Conservation (phyloP, 2,113 vertebrate species). For the Coptodon bakossiorum region DNA sequence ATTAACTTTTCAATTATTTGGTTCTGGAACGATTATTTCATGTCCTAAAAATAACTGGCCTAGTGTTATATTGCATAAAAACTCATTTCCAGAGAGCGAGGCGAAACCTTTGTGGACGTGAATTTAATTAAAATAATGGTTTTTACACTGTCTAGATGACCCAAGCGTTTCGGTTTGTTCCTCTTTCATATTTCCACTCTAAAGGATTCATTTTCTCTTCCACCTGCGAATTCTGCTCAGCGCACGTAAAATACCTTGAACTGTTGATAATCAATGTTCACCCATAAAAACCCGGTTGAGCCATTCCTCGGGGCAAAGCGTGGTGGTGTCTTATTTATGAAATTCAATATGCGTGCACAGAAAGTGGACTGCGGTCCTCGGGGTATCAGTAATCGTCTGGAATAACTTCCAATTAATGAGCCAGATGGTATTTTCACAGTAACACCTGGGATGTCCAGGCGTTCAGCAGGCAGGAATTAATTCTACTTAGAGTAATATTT, state of each 20-base stretch:
- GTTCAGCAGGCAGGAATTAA: constrained; percentile 44
- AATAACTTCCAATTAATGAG: constrained; percentile 69
- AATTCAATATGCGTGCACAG: constrained; percentile 46
- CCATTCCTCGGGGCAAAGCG: not conserved
- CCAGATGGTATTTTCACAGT: constrained; percentile 68
- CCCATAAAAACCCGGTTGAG: constrained; percentile 15
- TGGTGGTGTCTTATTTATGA: constrained; percentile 58
- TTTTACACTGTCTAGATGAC: constrained; percentile 9
- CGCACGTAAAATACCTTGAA: constrained; percentile 38
- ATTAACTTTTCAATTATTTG: constrained; percentile 26
- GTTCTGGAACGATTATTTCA: not conserved
- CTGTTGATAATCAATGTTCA: constrained; percentile 57
- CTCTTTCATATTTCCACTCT: constrained; percentile 1
- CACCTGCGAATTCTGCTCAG: constrained; percentile 16
- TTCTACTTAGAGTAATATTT: constrained; percentile 54
- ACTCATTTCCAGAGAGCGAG: not conserved
- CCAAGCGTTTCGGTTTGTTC: constrained; percentile 3
- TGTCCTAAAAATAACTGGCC: not conserved
- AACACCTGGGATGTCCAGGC: constrained; percentile 67
- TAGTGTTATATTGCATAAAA: not conserved
- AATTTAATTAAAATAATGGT: constrained; percentile 25
- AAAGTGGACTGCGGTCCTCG: constrained; percentile 32
- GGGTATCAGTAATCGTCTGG: constrained; percentile 60
- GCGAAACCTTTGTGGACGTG: not conserved
- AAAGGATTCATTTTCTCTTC: constrained; percentile 7